Percentiles rank a stretch among this genome's conserved stretches.
These are phyloP conservation scores for Columbina picui DNA, from an alignment of 2,113 vertebrate genomes.

Conservation along the genomic window DNA sequence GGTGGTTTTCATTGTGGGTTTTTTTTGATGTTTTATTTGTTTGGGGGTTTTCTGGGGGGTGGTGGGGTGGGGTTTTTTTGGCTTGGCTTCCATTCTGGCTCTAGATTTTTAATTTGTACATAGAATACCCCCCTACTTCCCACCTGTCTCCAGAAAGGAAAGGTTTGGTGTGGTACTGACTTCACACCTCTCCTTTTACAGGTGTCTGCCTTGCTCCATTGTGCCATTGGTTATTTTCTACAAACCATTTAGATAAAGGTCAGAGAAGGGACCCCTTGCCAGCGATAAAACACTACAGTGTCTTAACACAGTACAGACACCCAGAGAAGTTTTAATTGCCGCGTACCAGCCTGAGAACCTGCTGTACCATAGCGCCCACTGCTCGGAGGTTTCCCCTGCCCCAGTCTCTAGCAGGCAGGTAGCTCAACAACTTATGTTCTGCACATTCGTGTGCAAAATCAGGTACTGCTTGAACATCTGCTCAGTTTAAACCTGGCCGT, in stretches of 20 bases:
- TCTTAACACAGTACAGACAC: not conserved
- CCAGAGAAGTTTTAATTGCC: not conserved
- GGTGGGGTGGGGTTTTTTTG: too few relatives aligned
- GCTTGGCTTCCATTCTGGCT: not conserved
- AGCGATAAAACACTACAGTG: not conserved
- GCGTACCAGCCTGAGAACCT: not conserved
- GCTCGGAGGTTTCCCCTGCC: not conserved
- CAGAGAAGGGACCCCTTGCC: not conserved
- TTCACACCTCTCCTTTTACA: not conserved
- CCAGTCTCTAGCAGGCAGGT: accelerated
- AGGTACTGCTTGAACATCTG: not conserved
- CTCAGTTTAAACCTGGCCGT: not conserved
- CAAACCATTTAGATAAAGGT: not conserved
- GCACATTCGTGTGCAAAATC: accelerated
- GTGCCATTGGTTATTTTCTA: not conserved
- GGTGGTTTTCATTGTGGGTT: too few relatives aligned
- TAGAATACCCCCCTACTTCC: not conserved
- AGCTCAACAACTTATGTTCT: not conserved
- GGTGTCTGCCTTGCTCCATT: not conserved
- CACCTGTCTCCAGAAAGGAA: not conserved
- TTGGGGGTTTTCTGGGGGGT: too few relatives aligned
- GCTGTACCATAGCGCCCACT: not conserved
- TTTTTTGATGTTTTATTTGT: too few relatives aligned
- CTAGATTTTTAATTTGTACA: not conserved
- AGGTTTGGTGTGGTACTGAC: not conserved